These are phyloP conservation scores for Pachycephala philippinensis DNA, from an alignment of 2,113 vertebrate species.

Conservation along the genomic window DNA sequence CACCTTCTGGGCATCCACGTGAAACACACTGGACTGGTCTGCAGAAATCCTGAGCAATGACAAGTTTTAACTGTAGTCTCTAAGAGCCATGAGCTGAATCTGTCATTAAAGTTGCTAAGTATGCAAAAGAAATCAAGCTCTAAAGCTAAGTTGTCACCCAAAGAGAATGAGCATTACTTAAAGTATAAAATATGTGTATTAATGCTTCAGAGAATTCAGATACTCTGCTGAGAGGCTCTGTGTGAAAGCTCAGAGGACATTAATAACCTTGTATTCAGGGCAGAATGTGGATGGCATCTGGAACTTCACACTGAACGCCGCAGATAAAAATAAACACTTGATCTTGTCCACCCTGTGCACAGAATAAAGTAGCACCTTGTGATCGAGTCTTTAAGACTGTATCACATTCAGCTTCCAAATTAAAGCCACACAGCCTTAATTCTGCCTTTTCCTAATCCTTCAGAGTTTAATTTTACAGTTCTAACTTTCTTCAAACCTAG, in stretches of 20 bases:
- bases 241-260: conserved; percentile 15
- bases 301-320: neutral
- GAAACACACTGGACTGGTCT: neutral
- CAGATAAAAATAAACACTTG: conserved; percentile 46
- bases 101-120: neutral
- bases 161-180: conserved; percentile 36
- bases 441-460: conserved; percentile 17
- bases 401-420: neutral
- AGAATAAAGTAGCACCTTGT: conserved; percentile 10
- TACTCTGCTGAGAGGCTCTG: conserved; percentile 5
- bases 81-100: neutral
- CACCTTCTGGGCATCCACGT: neutral
- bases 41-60: neutral
- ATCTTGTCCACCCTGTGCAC: conserved; percentile 7
- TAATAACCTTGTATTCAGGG: conserved; percentile 20
- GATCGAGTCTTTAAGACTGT: neutral
- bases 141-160: conserved; percentile 23
- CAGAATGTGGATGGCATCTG: conserved; percentile 12
- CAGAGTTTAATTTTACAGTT: conserved; percentile 9
- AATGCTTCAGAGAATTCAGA: neutral
- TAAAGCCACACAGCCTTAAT: conserved; percentile 9
- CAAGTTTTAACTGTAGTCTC: neutral
- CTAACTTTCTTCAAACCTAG: neutral
- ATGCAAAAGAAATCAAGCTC: conserved; percentile 30
- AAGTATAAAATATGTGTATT: conserved; percentile 14